Percentiles rank a stretch among this genome's conserved stretches.
Evolutionary conservation across 64 coral and sea anemone genomes (phyloP).

Genomic region (Porites australiensis): DNA sequence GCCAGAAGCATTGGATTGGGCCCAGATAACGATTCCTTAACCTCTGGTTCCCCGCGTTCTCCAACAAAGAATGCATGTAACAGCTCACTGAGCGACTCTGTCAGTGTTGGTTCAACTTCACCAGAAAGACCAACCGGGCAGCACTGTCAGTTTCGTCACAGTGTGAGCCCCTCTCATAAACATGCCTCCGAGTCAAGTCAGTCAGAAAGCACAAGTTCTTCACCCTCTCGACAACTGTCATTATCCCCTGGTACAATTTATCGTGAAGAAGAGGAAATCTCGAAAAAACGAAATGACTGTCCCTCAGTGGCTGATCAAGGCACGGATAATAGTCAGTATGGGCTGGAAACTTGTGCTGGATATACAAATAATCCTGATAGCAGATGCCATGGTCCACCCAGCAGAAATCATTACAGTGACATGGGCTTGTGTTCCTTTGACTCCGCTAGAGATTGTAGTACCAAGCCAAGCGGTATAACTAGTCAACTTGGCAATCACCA

Average conservation of each 20-base stretch:
- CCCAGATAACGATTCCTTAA: no score
- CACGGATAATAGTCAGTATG: not conserved
- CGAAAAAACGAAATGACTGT: not conserved
- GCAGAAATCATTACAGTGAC: not conserved
- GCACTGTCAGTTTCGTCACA: not conserved
- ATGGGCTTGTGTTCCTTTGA: constrained; percentile 16
- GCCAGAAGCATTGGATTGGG: not conserved
- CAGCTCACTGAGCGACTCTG: not conserved
- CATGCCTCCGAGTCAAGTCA: not conserved
- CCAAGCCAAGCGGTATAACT: not conserved
- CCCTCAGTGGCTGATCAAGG: not conserved
- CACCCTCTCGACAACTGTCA: not conserved
- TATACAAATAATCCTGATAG: not conserved
- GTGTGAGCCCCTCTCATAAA: not conserved
- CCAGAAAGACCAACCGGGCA: not conserved
- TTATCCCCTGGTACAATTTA: not conserved
- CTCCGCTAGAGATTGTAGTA: not conserved
- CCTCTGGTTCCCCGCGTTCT: not conserved
- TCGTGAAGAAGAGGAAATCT: not conserved
- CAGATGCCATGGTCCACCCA: not conserved
- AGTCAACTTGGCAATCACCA: no score
- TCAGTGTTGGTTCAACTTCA: not conserved
- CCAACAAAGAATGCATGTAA: not conserved
- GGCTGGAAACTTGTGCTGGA: not conserved
- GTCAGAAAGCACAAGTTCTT: not conserved